Conservation (phyloP, 2,113 vertebrate species). For the Phaetusa simplex region DNA sequence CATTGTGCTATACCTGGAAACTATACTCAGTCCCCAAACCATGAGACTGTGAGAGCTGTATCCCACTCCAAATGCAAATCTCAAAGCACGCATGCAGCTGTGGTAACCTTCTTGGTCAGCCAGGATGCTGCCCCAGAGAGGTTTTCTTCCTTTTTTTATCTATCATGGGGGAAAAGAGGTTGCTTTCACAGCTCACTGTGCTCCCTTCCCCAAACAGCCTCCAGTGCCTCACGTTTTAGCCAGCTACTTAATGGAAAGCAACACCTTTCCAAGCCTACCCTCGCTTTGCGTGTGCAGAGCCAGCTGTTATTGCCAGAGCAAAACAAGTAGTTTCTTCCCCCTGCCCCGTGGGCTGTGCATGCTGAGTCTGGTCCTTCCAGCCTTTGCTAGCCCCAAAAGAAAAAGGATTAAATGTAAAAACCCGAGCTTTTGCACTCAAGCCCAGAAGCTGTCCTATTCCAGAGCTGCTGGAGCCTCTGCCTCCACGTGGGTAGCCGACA, state of each 20-base stretch:
- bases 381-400: not conserved
- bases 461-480: not conserved
- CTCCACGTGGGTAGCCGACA: accelerated
- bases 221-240: not conserved
- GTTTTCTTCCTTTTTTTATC: not conserved
- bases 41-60: not conserved
- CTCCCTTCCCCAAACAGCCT: not conserved
- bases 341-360: not conserved
- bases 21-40: not conserved
- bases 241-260: not conserved
- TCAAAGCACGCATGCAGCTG: not conserved
- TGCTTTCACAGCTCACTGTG: not conserved
- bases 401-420: not conserved
- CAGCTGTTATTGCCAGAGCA: not conserved
- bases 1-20: not conserved
- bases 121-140: not conserved
- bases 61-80: not conserved
- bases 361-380: conserved; percentile 29
- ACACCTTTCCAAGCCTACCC: not conserved
- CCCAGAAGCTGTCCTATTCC: not conserved
- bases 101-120: not conserved
- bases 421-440: not conserved
- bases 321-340: not conserved
- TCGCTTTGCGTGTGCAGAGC: not conserved
- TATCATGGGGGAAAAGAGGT: not conserved